Conservation (phyloP, 1,140 invertebrate species). For the Bombus confusus region DNA sequence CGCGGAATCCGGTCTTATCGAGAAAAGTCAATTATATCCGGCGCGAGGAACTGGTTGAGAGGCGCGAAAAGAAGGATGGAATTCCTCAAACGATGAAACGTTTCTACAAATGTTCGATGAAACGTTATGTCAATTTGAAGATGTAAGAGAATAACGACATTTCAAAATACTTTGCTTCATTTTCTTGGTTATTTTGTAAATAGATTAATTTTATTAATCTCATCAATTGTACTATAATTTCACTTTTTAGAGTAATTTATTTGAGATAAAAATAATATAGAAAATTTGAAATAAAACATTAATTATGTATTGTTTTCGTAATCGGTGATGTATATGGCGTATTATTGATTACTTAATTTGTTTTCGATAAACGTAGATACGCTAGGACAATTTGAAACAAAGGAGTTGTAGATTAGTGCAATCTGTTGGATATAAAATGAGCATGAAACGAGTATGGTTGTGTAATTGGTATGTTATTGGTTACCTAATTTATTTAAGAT, state of each 20-base stretch:
- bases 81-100: constrained; percentile 6
- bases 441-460: not conserved
- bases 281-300: too few relatives aligned
- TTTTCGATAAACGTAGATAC: too few relatives aligned
- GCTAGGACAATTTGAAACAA: too few relatives aligned
- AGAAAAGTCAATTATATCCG: constrained; percentile 49
- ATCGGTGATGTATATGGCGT: too few relatives aligned
- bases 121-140: not conserved
- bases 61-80: constrained; percentile 30
- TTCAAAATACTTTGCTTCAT: not conserved
- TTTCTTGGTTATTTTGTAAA: not conserved
- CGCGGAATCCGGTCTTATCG: constrained; percentile 50
- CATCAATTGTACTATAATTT: too few relatives aligned
- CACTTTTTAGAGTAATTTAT: too few relatives aligned
- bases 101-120: too few relatives aligned
- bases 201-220: not conserved
- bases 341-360: too few relatives aligned
- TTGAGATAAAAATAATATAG: too few relatives aligned
- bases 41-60: constrained; percentile 22
- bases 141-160: not conserved
- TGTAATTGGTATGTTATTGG: not conserved
- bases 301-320: too few relatives aligned
- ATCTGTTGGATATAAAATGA: not conserved
- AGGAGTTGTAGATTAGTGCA: too few relatives aligned
- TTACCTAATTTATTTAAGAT: not conserved